Conservation (phyloP, 2,113 vertebrate species). For the Mandrillus leucophaeus region DNA sequence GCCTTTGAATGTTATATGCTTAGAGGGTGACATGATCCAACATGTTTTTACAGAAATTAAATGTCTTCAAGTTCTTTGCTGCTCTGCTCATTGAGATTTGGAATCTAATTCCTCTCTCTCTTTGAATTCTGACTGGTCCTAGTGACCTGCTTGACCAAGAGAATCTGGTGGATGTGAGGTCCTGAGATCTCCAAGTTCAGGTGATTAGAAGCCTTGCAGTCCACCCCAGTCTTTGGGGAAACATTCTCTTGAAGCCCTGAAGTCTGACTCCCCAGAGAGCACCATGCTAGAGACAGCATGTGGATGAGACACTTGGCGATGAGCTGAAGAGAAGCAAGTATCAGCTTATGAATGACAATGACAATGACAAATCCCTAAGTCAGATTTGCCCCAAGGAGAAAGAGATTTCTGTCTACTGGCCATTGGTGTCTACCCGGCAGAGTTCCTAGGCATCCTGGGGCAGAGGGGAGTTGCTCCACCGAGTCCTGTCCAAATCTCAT, state of each 20-base stretch:
- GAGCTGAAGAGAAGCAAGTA: no score
- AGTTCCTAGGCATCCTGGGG: neutral
- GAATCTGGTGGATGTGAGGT: neutral
- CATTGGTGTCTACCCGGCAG: accelerated
- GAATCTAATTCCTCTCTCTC: neutral
- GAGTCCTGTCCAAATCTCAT: neutral
- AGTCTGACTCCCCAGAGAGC: neutral
- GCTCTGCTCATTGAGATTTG: neutral
- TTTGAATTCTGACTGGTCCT: neutral
- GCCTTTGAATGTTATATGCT: neutral
- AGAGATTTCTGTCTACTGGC: no score
- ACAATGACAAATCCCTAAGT: neutral
- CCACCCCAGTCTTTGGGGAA: neutral
- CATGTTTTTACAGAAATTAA: neutral
- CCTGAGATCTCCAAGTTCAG: neutral
- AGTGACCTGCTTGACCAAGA: neutral
- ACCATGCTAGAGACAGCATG: accelerated
- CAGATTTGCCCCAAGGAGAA: neutral
- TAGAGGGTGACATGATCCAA: neutral
- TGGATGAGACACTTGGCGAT: accelerated
- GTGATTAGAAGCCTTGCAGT: neutral
- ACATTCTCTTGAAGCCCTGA: neutral
- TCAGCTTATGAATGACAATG: neutral
- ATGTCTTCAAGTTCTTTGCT: neutral
- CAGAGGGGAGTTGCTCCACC: neutral